phyloP scores from a whole-genome alignment of 2,113 vertebrate genomes.

The Tenrec ecaudatus region DNA sequence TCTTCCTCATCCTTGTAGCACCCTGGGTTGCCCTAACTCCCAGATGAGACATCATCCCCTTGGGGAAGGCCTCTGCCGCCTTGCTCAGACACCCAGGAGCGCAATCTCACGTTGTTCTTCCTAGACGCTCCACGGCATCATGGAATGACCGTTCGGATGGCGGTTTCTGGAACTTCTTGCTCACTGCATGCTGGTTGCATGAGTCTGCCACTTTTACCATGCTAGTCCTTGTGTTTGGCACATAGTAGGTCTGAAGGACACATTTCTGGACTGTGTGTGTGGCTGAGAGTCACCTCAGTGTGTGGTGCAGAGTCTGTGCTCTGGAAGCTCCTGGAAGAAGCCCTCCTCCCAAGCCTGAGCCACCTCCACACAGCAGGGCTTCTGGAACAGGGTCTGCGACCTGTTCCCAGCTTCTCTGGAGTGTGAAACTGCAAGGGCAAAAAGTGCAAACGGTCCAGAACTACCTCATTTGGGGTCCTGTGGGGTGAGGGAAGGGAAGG shows the following conservation, averaged over 20 bases:
- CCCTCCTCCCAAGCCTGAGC: background rate
- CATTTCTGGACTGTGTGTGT: background rate
- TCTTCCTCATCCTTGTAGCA: background rate
- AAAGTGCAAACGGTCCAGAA: background rate
- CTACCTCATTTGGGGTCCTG: background rate
- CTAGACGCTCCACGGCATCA: background rate
- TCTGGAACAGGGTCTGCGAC: background rate
- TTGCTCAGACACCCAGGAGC: background rate
- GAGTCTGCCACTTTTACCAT: fast-evolving
- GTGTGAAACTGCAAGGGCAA: background rate
- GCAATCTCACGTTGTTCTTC: fast-evolving
- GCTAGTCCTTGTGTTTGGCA: fast-evolving
- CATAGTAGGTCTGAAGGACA: background rate
- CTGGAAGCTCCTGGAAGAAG: background rate
- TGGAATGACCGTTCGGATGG: too few species aligned
- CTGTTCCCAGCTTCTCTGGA: background rate
- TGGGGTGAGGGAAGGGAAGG: background rate
- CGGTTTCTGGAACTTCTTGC: background rate
- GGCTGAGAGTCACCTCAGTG: background rate
- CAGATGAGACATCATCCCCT: background rate
- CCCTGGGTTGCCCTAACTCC: background rate
- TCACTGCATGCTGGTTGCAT: background rate
- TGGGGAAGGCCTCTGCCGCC: background rate
- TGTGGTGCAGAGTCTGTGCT: fast-evolving
- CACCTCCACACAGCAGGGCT: background rate